Evolutionary conservation across 2,113 vertebrate species (phyloP), one percentile per base, ranked within the genome.

Genomic region (Setophaga petechia): DNA sequence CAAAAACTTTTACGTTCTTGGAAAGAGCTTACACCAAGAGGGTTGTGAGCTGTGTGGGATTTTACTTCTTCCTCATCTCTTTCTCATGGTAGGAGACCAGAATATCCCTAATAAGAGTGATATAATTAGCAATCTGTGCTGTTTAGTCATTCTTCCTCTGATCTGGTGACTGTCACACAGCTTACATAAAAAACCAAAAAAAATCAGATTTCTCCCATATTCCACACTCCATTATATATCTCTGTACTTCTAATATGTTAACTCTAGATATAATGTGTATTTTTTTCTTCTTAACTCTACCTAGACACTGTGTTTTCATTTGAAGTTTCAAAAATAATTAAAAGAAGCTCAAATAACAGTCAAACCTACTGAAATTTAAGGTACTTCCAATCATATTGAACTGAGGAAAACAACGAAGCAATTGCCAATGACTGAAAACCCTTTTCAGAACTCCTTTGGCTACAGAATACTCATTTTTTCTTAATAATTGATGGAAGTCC

Each of bases 1-100:
- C 23, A 72, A 55, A 63, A 75, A 3, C 10, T 67, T 78, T 22
- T 31, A 10, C 39, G 49, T 81, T 14, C 12, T 68, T 80, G 33
- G 16, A 79, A 43, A 63, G 27, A 44, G 12, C 4, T 62, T 37
- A 73, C 37, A 24, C 7, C 0, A 0, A 41, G 8, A 65, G 11
- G 4, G 5, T 4, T 49, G 22, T 27, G 27, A 59, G 20, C 30
- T 79, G 19, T 54, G 14, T 6, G 31, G 25, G 15, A 3, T 39
- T 84, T 80, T 77, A 37, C 12, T 51, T 59, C 43, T 71, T 74
- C 15, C 30, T 8, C 13, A 27, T 55, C 27, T 61, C 24, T 21
- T 76, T 76, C 49, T 81, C 14, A 39, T 13, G 17, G 12, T 33
- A 63, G n/a, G 23, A 94, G 33, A 51, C n/a, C 52, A 94, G 35